Base-by-base conservation (phyloP, 1,140 invertebrate species). In the Drosophila nigrodunni region DNA sequence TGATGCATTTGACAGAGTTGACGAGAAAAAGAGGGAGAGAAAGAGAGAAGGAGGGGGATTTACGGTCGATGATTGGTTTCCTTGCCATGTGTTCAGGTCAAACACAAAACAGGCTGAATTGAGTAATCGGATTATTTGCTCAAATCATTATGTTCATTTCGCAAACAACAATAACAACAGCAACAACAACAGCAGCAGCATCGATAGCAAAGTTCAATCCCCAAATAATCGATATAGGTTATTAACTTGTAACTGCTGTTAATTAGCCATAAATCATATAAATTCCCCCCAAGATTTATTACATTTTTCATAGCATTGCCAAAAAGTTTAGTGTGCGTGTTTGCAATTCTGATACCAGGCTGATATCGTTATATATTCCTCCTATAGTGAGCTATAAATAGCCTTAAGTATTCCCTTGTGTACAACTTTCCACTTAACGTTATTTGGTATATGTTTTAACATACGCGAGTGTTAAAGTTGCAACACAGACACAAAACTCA, bases 211-310 rank as follows among this genome's bases (percentile, higher is more conserved):
- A 13, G 41, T 43, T 4, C 25, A 15, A 52, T 5, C 21, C 21
- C 11, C 7, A 7, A 34, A 41, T 11, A 65, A 73, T 65, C 60
- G 60, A 54, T 76, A 71, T 59, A 58, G 54, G 73, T 65, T 72
- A 76, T 76, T 76, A 76, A 71, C 68, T 71, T 76, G 73, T 76
- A 72, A 76, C 68, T 35, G 57, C 35, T 69, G 50, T 60, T 72
- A 76, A 76, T 76, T 76, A 76, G 73, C 6, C 54, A 76, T 76
- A 76, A 76, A 71, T 76, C 73, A 76, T 64, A 61, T 60, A 60
- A 50, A 57, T 62, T 10, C 30, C 39, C 18, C 18, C 30, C 10
- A 41, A 59, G 66, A 57, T 71, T 64, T 64, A 43, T 65, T 43
- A 49, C 21, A 34, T 43, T 43, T 43, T 43, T 10, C 34, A 68